phyloP scores from a whole-genome alignment of 2,113 vertebrate species.

The Lynx canadensis region DNA sequence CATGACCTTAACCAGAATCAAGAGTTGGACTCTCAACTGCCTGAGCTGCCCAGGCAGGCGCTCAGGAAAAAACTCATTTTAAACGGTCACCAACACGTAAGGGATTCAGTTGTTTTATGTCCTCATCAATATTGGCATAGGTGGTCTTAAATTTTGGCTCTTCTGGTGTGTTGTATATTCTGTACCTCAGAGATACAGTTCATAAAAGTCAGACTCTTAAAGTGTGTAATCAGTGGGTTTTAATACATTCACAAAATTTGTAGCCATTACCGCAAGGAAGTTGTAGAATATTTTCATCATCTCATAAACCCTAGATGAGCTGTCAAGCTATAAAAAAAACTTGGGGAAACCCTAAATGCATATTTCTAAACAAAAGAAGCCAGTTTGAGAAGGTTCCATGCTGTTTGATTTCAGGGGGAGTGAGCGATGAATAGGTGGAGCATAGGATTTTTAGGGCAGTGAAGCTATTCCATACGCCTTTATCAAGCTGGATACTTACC shows the following conservation, averaged over 20 bases:
- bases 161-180: not conserved
- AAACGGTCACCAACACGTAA: not conserved
- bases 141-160: not conserved
- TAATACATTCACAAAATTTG: not conserved
- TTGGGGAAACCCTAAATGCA: not conserved
- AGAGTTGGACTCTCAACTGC: no score
- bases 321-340: not conserved
- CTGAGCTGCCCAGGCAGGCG: no score
- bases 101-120: not conserved
- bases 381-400: not conserved
- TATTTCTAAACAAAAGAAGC: not conserved
- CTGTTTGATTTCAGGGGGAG: not conserved
- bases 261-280: not conserved
- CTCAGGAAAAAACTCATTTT: not conserved
- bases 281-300: not conserved
- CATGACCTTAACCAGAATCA: no score
- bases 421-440: not conserved
- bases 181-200: not conserved
- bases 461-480: not conserved
- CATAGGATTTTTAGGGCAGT: not conserved
- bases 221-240: not conserved
- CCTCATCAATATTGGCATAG: not conserved
- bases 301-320: not conserved
- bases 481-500: not conserved
- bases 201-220: not conserved